phyloP scores from a whole-genome alignment of 1,140 invertebrate genomes.

The Camponotus vicinus region DNA sequence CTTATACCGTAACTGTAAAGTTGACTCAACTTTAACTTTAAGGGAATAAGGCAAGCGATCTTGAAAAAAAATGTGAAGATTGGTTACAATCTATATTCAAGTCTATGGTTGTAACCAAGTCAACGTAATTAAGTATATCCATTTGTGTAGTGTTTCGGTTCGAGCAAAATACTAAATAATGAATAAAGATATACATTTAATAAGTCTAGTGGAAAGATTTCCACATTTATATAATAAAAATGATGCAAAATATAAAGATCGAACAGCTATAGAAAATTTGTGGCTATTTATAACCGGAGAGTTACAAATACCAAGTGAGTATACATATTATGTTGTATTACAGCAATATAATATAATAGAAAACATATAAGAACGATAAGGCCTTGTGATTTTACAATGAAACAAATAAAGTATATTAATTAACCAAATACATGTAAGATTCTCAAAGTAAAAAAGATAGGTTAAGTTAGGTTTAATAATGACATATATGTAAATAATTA shows the following conservation, averaged over 20 bases:
- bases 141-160: too few species aligned
- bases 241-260: background rate
- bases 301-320: background rate
- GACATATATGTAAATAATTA: background rate
- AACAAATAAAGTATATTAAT: background rate
- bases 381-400: background rate
- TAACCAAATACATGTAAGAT: background rate
- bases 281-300: background rate
- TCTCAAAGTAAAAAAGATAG: background rate
- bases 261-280: background rate
- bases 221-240: background rate
- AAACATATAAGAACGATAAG: too few species aligned
- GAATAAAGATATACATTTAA: background rate
- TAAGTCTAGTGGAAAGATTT: background rate
- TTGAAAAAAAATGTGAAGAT: too few species aligned
- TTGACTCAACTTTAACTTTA: conserved; percentile 1
- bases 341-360: background rate
- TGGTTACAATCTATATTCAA: too few species aligned
- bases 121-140: too few species aligned
- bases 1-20: background rate
- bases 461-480: background rate
- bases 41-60: background rate
- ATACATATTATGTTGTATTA: background rate
- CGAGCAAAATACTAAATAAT: too few species aligned
- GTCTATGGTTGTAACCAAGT: too few species aligned